Conservation (phyloP, 2,888 invertebrate species). For the Heliconius ethilla region DNA sequence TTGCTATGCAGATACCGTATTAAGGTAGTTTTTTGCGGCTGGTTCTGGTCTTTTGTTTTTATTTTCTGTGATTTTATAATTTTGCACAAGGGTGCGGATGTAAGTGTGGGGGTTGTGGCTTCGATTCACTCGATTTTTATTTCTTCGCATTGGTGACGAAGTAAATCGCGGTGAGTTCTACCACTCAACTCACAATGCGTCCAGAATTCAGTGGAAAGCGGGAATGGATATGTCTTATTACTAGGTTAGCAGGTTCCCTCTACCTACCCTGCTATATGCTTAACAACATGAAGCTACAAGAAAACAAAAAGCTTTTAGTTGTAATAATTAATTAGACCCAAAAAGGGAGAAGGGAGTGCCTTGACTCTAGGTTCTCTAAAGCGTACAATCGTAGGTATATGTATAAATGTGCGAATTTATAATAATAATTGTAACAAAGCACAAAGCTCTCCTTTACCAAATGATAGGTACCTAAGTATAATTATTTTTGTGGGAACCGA, state of each 20-base stretch:
- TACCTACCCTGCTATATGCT: not conserved
- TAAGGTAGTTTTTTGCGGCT: not conserved
- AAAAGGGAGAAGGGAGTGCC: too few species aligned
- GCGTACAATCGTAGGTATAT: too few species aligned
- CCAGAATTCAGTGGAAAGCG: not conserved
- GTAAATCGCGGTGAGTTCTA: not conserved
- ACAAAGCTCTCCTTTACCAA: too few species aligned
- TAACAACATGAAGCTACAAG: not conserved
- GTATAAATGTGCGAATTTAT: too few species aligned
- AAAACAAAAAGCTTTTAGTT: not conserved
- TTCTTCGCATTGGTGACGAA: not conserved
- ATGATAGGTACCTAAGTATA: too few species aligned
- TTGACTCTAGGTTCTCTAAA: too few species aligned
- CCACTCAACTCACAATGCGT: not conserved
- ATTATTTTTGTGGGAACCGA: too few species aligned
- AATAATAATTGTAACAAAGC: too few species aligned
- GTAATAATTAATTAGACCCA: too few species aligned
- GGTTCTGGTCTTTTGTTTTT: not conserved
- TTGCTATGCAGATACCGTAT: constrained; percentile 34
- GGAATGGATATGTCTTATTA: not conserved
- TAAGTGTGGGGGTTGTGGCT: not conserved
- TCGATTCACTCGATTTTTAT: not conserved
- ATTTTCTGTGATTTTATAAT: too few species aligned
- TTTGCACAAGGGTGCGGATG: not conserved
- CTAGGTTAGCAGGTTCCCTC: not conserved